Evolutionary conservation across 2,888 invertebrate species (phyloP).

Genomic region (Drosophila mimica): DNA sequence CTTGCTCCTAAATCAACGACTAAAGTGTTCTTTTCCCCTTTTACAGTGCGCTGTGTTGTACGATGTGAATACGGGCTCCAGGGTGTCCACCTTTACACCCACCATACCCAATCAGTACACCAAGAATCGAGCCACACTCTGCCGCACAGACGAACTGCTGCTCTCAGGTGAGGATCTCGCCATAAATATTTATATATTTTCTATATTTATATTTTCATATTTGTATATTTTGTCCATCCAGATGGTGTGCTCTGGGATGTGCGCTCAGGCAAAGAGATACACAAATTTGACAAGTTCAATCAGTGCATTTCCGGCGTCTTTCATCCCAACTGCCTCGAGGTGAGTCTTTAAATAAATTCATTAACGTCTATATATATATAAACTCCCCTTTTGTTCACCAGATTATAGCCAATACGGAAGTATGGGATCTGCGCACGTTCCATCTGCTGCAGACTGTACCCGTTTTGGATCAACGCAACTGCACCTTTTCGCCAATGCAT

Average conservation of each 20-base stretch:
- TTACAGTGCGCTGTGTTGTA: conserved; percentile 88
- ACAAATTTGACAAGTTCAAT: conserved; percentile 99
- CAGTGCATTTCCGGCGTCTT: conserved; percentile 97
- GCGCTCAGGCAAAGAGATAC: conserved; percentile 93
- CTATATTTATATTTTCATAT: background rate
- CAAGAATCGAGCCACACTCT: conserved; percentile 97
- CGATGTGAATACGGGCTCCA: conserved; percentile 93
- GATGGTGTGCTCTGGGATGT: conserved; percentile 99
- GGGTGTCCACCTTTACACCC: conserved; percentile 91
- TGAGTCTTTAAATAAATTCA: background rate
- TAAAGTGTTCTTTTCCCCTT: conserved; percentile 30
- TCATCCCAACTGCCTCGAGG: conserved; percentile 97
- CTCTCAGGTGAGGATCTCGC: conserved; percentile 87
- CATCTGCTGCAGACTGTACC: conserved; percentile 97
- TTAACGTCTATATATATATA: background rate
- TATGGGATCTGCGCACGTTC: conserved; percentile 98
- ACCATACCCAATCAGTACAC: conserved; percentile 96
- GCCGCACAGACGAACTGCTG: conserved; percentile 96
- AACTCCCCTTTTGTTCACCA: conserved; percentile 78
- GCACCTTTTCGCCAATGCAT: conserved; percentile 94
- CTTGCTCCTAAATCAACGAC: background rate
- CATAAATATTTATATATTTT: background rate
- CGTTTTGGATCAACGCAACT: conserved; percentile 93
- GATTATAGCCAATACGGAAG: conserved; percentile 98
- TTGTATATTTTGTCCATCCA: conserved; percentile 59